Evolutionary conservation across 1,140 invertebrate genomes (phyloP), one percentile per base, ranked within the genome.

Genomic region (Megalopta genalis): DNA sequence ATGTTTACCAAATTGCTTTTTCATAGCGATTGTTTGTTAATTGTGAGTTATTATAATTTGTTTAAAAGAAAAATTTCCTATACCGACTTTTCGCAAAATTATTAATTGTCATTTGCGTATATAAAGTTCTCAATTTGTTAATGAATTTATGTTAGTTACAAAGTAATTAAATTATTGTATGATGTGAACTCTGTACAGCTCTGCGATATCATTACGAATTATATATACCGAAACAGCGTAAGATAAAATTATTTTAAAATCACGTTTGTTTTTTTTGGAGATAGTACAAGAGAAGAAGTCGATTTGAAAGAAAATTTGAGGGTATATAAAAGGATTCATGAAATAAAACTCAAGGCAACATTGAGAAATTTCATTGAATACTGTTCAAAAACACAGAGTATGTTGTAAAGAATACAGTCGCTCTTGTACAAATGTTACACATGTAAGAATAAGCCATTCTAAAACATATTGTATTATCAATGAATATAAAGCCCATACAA

Each of bases 401-500:
- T 73, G 70, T 81, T 86, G 62, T 86, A 83, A 77, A 83, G 81
- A 86, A 86, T 83, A 87, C 82, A 87, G 77, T 86, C 62, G 46
- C 46, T 87, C 76, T 86, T 80, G 75, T 86, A 86, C 73, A 87
- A 84, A 87, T 87, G 65, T 87, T 78, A 84, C 71, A 77, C 75
- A 77, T 73, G 77, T 84, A 79, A 81, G 84, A 86, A 77, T 87
- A 87, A 86, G 82, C 73, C 78, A 78, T 81, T 89, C 86, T 80
- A 88, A 84, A 87, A 87, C 83, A 81, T 87, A 88, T 85, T 87
- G 70, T 89, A 86, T 89, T 87, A 88, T 81, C 80, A 78, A 85
- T 85, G 85, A 88, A 85, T 88, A 88, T 88, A 88, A 89, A 89
- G 84, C 86, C 75, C 79, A 86, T 89, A 89, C 85, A 90, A 89